Base-by-base conservation (phyloP, 1,140 invertebrate species). In the Drosophila carrolli region DNA sequence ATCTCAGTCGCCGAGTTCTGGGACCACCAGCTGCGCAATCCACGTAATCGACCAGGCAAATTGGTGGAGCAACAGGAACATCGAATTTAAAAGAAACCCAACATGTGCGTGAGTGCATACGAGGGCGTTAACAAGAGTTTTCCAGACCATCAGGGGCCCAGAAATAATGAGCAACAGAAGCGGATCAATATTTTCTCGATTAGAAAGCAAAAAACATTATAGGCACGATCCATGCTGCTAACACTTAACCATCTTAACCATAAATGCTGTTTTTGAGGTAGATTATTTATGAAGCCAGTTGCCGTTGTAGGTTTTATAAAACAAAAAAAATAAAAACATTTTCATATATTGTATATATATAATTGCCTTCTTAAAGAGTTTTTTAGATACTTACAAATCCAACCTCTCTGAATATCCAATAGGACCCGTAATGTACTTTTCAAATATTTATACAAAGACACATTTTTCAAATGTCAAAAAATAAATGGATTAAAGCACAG, bases 401-500 rank as follows among this genome's bases (percentile, higher is more conserved):
- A 11, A 13, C 9, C 50, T 48, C 43, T 4, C 19, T 38, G 5
- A 44, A 50, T 16, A 29, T 14, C 0, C n/a, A n/a, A 48, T n/a
- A 11, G 29, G n/a, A 16, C 40, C 11, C 40, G 13, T 67, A 51
- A 67, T 72, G 46, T 19, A 0, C 13, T 5, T 14, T 19, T 72
- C 7, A 72, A 72, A 67, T 57, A 72, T 72, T 67, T 16, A 73
- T 62, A 32, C 7, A 38, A 19, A 29, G 13, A 11, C 16, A 10
- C 66, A 23, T 43, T 32, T 8, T 37, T 38, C 41, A 37, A 75
- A 75, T 29, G 29, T 47, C 29, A 14, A 54, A 27, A 7, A 16
- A 66, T 75, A 66, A 75, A 75, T 73, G 67, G 70, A 68, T 73
- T 67, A 41, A 53, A 46, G 62, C 47, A 29, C 54, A 66, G 60